phyloP scores from a whole-genome alignment of 2,888 invertebrate species.

The Lysandra coridon region DNA sequence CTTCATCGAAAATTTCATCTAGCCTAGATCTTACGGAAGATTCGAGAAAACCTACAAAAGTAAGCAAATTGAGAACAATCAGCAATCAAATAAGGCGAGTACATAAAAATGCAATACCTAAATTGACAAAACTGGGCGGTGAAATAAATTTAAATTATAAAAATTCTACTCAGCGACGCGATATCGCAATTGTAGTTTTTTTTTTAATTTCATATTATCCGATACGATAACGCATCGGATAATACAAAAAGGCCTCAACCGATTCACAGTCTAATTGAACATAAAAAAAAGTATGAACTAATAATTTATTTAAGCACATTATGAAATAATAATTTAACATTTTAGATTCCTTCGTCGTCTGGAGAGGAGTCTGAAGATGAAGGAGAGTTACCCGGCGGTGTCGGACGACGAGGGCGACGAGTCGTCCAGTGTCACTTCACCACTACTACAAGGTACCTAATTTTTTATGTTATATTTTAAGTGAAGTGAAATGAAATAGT shows the following conservation, averaged over 20 bases:
- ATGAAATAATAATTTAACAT: conserved; percentile 1
- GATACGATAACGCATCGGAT: not conserved
- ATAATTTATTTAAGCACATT: too few relatives aligned
- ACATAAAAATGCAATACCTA: not conserved
- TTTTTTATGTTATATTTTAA: too few relatives aligned
- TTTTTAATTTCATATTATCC: too few relatives aligned
- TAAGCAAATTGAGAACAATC: conserved; percentile 85
- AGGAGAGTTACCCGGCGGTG: conserved; percentile 80
- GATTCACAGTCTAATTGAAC: not conserved
- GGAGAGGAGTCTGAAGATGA: conserved; percentile 85
- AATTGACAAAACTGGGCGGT: not conserved
- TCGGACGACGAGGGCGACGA: conserved; percentile 82
- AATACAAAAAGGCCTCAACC: not conserved
- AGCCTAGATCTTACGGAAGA: conserved; percentile 80
- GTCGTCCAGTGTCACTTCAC: conserved; percentile 84
- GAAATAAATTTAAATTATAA: not conserved
- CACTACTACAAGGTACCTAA: conserved; percentile 68
- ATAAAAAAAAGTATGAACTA: too few relatives aligned
- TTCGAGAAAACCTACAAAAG: conserved; percentile 79
- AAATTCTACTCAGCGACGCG: not conserved
- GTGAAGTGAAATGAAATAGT: too few relatives aligned
- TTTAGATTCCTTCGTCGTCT: conserved; percentile 85
- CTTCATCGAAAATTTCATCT: conserved; percentile 82
- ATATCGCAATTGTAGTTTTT: too few relatives aligned
- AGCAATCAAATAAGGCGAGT: conserved; percentile 87